These are phyloP conservation scores for Drosophila melanogaster DNA, from an alignment of 1,140 invertebrate species.

Conservation along the genomic window Release_6_plus_ISO1_MT NT_033779.5:3410001-3410500, in stretches of 20 bases:
- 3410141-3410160: conserved; percentile 34
- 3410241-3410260: conserved; percentile 15
- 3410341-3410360: conserved; percentile 28
- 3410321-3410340: conserved; percentile 26
- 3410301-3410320: conserved; percentile 30
- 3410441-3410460: neutral
- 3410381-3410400: neutral
- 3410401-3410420: conserved; percentile 16
- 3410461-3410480: neutral
- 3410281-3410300: conserved; percentile 40
- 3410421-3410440: conserved; percentile 2
- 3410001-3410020: conserved; percentile 33
- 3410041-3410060: conserved; percentile 36
- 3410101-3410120: conserved; percentile 20
- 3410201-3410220: conserved; percentile 49
- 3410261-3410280: conserved; percentile 33
- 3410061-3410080: conserved; percentile 1
- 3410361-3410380: neutral
- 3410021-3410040: conserved; percentile 26
- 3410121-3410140: conserved; percentile 30
- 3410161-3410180: conserved; percentile 14
- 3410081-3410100: conserved; percentile 35
- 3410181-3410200: conserved; percentile 74
- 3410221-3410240: conserved; percentile 65
- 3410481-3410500: neutral